Evolutionary conservation across 2,797 vertebrate genomes (phyloP), one percentile per base, ranked within the genome.

Genomic region (Amazonetta brasiliensis): DNA sequence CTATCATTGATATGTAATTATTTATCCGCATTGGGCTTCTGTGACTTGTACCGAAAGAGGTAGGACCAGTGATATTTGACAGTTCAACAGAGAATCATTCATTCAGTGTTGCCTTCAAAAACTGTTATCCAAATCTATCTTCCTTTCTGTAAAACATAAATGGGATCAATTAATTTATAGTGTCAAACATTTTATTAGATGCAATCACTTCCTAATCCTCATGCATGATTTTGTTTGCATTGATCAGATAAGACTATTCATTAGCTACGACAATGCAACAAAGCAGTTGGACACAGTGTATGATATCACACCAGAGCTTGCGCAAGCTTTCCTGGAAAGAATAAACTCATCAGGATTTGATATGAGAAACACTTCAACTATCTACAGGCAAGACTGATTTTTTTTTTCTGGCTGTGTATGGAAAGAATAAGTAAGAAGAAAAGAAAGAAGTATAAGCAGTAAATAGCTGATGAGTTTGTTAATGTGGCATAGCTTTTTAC

Each of bases 201-300:
- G 55, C 41, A 22, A 5, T 28, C 75, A 22, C 62, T 41, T 20
- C 26, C 3, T 21, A 13, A 67, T 37, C 30, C 52, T 80, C 46
- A 74, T 8, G 5, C 12, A 4, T 18, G 37, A 11, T 85, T 83
- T 92, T 90, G 48, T 92, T 87, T 95, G 23, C 63, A 16, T 59
- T 77, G 83, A 5, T 44, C 77, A 98, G 98, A 97, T 98, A 22
- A 97, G 97, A 31, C 88, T 98, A 15, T 98, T 98, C 92, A 97
- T 98, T 62, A 98, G 98, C 96, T 98, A 98, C 2, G 98, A 98
- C 97, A 98, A 98, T 0, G 98, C 98, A 28, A 98, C 98, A 17
- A 98, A 98, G 93, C 98, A 98, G 87, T 22, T 98, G 92, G 98
- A 98, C 90, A 98, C 83, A 0, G 97, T 98, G 52, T 98, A 98